Evolutionary conservation across 2,797 vertebrate species (phyloP), one percentile per base, ranked within the genome.

Genomic region (Danio kyathit): DNA sequence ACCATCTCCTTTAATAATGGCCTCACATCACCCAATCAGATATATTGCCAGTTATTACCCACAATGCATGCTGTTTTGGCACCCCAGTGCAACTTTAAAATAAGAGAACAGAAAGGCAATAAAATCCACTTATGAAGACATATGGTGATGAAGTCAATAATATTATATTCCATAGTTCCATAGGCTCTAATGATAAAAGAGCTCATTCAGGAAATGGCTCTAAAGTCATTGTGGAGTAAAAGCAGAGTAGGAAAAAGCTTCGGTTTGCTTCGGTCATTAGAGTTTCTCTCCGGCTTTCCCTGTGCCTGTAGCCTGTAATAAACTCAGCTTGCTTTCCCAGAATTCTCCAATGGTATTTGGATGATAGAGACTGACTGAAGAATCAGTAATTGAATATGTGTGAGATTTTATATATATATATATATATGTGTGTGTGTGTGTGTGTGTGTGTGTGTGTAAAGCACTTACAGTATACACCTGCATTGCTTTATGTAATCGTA

Each of bases 31-130:
- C 88, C 46, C 92, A 94, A 94, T 91, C 89, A 81, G 89, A 89
- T 90, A 90, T 94, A 94, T 94, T 92, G 91, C 88, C 87, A 89
- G 89, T 90, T 91, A 94, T 94, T 95, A 91, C 82, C 87, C 88
- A 76, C 85, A 91, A 92, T 80, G 85, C 87, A 86, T 79, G 81
- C 83, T 85, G 82, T 88, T 88, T 82, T 85, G 75, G 88, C 88
- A 89, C 87, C 88, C 90, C 89, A 86, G 87, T 83, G 80, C 83
- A 52, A 83, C 88, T 90, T 89, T 89, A 74, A 87, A 89, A 89
- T 76, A 77, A 86, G 88, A 78, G 65, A 83, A 81, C 74, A 38
- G 71, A 71, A 72, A 83, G 73, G 90, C 91, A 94, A 93, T 94
- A 94, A 93, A 93, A 88, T 87, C 85, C 89, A 90, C 89, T 93